Evolutionary conservation across 53 echinoderm and acorn worm genomes (phyloP).

Genomic region (Pentamera pediparva): DNA sequence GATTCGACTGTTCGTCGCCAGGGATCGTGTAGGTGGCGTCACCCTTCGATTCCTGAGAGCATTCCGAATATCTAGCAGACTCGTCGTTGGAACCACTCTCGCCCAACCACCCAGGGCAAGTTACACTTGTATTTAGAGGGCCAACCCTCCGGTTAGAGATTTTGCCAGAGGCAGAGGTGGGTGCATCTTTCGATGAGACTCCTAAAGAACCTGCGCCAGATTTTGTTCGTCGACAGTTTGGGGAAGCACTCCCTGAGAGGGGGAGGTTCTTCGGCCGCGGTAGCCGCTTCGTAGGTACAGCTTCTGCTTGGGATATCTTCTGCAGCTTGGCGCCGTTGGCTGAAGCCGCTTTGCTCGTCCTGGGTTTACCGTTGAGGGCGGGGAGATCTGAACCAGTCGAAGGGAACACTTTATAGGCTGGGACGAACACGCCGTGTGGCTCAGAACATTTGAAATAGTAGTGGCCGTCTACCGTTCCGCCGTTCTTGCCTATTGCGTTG

Average conservation of each 20-base stretch:
- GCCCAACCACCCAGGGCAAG: constrained; percentile 80
- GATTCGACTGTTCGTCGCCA: constrained; percentile 46
- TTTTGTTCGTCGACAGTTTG: background rate
- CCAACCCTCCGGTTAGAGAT: constrained; percentile 62
- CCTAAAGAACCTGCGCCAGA: no score
- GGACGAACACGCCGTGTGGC: constrained; percentile 79
- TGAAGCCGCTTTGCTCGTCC: constrained; percentile 48
- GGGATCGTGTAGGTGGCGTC: constrained; percentile 43
- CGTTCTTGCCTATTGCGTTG: constrained; percentile 74
- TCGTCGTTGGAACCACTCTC: constrained; percentile 9
- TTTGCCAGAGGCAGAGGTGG: constrained; percentile 62
- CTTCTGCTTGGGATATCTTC: constrained; percentile 38
- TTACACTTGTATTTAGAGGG: constrained; percentile 70
- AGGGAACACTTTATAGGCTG: constrained; percentile 73
- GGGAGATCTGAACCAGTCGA: constrained; percentile 66
- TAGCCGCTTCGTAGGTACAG: constrained; percentile 49
- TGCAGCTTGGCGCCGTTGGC: background rate
- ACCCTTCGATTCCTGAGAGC: constrained; percentile 16
- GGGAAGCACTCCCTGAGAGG: constrained; percentile 46
- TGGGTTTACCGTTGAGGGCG: constrained; percentile 1
- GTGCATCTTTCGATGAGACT: no score
- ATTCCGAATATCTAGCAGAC: no score
- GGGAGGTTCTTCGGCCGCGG: constrained; percentile 85
- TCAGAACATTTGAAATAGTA: constrained; percentile 87
- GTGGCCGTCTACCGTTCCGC: constrained; percentile 90